Percentiles rank a stretch among this genome's conserved stretches.
Conservation (phyloP, 2,113 vertebrate genomes). For the Trochalopteron elliotii region DNA sequence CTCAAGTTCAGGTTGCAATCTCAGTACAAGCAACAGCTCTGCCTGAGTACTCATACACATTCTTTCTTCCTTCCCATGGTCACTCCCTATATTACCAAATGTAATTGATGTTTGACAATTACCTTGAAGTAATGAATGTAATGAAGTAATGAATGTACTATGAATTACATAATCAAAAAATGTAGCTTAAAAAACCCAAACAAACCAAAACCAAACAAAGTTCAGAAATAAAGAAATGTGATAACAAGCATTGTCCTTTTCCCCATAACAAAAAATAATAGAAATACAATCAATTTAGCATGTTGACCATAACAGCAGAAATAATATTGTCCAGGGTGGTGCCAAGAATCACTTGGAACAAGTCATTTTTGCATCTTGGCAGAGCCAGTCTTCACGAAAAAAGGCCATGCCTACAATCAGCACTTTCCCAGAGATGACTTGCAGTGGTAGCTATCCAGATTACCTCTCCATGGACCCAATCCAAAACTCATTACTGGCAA, state of each 20-base stretch:
- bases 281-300: background rate
- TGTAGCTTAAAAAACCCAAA: background rate
- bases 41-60: background rate
- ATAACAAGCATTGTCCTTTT: background rate
- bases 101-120: background rate
- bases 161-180: background rate
- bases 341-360: background rate
- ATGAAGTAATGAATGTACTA: background rate
- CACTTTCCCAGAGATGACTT: background rate
- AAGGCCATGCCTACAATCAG: background rate
- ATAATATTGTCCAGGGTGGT: background rate
- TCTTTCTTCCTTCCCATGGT: background rate
- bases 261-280: background rate
- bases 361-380: background rate
- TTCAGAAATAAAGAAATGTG: background rate
- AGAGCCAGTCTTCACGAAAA: background rate
- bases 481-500: slow-evolving; percentile 11
- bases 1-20: background rate
- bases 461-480: background rate
- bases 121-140: background rate
- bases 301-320: background rate
- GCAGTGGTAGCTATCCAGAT: background rate
- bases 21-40: background rate
- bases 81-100: background rate
- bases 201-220: background rate